A percentile compares a stretch with the other conserved stretches of the same genome.
Evolutionary conservation across 2,888 invertebrate genomes (phyloP).

Genomic region (Cenopis cana): DNA sequence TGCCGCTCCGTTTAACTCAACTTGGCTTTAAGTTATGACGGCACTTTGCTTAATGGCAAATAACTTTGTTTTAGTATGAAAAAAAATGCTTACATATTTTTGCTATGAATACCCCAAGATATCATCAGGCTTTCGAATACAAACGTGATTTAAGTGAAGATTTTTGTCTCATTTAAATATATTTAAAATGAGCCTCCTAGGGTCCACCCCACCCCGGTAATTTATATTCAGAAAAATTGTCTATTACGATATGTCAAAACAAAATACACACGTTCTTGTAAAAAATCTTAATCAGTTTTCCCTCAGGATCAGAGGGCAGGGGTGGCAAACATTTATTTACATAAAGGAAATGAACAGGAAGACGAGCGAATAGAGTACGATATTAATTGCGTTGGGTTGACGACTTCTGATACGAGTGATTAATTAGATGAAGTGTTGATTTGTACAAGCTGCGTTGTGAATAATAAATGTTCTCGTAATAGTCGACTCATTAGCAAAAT

Average conservation of each 20-base stretch:
- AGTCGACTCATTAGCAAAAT: conserved; percentile 16
- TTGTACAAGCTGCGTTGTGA: conserved; percentile 27
- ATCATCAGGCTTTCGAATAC: not conserved
- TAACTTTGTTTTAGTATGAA: conserved; percentile 34
- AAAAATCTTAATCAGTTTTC: conserved; percentile 42
- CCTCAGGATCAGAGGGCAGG: conserved; percentile 35
- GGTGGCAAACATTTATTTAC: conserved; percentile 49
- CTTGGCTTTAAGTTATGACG: conserved; percentile 43
- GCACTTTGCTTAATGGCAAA: conserved; percentile 41
- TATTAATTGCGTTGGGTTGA: conserved; percentile 45
- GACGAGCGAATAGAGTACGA: conserved; percentile 46
- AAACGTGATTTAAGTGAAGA: too few species aligned
- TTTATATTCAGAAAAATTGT: conserved; percentile 15
- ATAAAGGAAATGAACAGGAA: conserved; percentile 63
- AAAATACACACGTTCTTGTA: conserved; percentile 37
- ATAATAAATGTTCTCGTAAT: conserved; percentile 29
- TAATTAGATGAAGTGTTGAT: conserved; percentile 43
- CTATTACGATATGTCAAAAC: conserved; percentile 36
- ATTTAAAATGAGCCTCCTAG: too few species aligned
- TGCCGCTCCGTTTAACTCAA: conserved; percentile 43
- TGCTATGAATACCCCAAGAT: not conserved
- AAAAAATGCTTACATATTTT: conserved; percentile 16
- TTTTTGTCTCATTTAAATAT: too few species aligned
- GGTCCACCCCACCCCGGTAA: not conserved
- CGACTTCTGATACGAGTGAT: conserved; percentile 44